These are phyloP conservation scores for Tamias sibiricus DNA, from an alignment of 2,113 vertebrate genomes.

Conservation along the genomic window DNA sequence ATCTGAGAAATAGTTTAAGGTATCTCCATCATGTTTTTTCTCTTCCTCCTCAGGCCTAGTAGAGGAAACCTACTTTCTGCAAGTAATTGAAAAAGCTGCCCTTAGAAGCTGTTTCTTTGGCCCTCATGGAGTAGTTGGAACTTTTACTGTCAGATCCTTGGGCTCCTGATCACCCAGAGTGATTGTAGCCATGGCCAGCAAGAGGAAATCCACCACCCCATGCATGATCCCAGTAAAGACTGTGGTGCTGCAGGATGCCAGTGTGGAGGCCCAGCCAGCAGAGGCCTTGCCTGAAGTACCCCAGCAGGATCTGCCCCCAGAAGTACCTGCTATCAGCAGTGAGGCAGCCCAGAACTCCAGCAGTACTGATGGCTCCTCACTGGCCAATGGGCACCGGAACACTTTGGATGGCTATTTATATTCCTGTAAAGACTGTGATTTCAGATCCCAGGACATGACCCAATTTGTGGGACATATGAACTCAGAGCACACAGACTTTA, in stretches of 20 bases:
- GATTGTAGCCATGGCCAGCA: conserved; percentile 94
- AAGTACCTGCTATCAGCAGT: conserved; percentile 84
- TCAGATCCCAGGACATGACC: conserved; percentile 93
- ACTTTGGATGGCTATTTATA: conserved; percentile 88
- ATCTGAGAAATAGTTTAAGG: neutral
- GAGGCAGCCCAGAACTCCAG: conserved; percentile 70
- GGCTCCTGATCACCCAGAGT: conserved; percentile 73
- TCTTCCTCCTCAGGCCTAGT: conserved; percentile 86
- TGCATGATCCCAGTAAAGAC: conserved; percentile 98
- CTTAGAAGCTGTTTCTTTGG: conserved; percentile 75
- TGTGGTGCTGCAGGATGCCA: conserved; percentile 87
- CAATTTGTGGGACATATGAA: conserved; percentile 95
- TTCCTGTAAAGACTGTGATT: conserved; percentile 94
- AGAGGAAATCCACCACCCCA: conserved; percentile 97
- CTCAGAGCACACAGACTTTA: conserved; percentile 94
- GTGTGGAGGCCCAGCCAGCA: conserved; percentile 83
- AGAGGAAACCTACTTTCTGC: conserved; percentile 84
- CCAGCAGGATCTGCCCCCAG: conserved; percentile 77
- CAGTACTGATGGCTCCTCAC: conserved; percentile 78
- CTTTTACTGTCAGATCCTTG: conserved; percentile 77
- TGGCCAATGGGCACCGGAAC: conserved; percentile 87
- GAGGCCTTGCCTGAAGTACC: conserved; percentile 78
- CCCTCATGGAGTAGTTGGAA: conserved; percentile 84
- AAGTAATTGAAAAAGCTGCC: conserved; percentile 70
- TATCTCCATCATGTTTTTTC: conserved; percentile 65